Evolutionary conservation across 2,113 vertebrate genomes (phyloP), one percentile per base, ranked within the genome.

Genomic region (Austrofundulus limnaeus): DNA sequence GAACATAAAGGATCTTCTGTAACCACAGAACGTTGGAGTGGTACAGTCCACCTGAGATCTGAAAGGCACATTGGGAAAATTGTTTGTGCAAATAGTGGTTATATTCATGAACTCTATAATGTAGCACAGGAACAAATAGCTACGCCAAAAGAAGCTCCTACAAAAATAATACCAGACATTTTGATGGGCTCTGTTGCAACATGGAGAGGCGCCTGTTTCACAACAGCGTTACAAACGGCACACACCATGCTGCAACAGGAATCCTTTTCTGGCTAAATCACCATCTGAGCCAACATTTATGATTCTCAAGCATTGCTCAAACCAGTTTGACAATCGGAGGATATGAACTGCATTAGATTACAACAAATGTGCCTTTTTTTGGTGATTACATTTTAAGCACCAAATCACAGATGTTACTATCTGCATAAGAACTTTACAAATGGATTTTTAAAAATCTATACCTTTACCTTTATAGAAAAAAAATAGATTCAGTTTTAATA

Each of bases 1-100:
- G 97, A 19, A 98, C 66, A 61, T 84, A 91, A 57, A 98, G 83
- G 45, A 95, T 71, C 75, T 59, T 90, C 74, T 95, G 93, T 60
- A 98, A 67, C 59, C 88, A 89, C 38, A 97, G 78, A 45, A 92
- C 43, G 52, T 90, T 91, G 69, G 79, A 91, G 71, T 90, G 90
- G 85, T 98, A 98, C 72, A 95, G 92, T 52, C 90, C 63, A 1
- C 97, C 97, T 8, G 97, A 94, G 46, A 95, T 86, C 96, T 99
- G 78, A 55, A 47, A 85, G 63, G 69, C 3, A 77, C 28, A 61
- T 43, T 53, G 2, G 14, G 24, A 69, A 72, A 64, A 38, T 38
- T 11, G 25, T n/a, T n/a, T 41, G 34, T 28, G 17, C 11, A 19
- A 34, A 21, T 19, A 39, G 3, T 17, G 0, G 45, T 13, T 21